These are phyloP conservation scores for Brachyistius frenatus DNA, from an alignment of 2,113 vertebrate species.

Conservation along the genomic window DNA sequence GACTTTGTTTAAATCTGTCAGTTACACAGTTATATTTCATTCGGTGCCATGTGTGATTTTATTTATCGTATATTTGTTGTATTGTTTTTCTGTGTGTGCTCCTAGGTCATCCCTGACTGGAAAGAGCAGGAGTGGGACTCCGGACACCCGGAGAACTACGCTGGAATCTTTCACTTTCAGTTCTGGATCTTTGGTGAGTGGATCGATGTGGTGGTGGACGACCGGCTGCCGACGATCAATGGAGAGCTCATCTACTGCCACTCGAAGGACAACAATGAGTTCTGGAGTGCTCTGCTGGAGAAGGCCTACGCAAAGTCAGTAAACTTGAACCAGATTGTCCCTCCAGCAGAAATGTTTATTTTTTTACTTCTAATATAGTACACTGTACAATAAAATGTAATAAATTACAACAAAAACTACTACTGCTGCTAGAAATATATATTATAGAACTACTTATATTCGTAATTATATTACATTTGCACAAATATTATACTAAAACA, in stretches of 20 bases:
- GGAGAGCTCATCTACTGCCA: slow-evolving; percentile 91
- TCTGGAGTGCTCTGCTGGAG: slow-evolving; percentile 94
- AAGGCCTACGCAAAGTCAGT: slow-evolving; percentile 95
- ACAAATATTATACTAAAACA: too few relatives aligned
- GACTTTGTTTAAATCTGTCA: too few relatives aligned
- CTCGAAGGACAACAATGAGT: slow-evolving; percentile 90
- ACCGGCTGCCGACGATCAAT: slow-evolving; percentile 90
- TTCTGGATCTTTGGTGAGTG: slow-evolving; percentile 96
- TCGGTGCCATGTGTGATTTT: too few relatives aligned
- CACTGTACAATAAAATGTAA: background rate
- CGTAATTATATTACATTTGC: background rate
- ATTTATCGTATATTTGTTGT: background rate
- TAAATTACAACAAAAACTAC: background rate
- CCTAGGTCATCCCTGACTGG: slow-evolving; percentile 90
- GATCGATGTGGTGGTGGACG: slow-evolving; percentile 95
- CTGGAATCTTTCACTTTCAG: slow-evolving; percentile 94
- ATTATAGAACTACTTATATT: background rate
- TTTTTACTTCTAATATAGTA: background rate
- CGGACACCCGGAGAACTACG: slow-evolving; percentile 85
- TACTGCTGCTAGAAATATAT: background rate
- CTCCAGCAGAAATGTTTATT: background rate
- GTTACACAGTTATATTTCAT: too few relatives aligned
- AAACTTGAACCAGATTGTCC: slow-evolving; percentile 26
- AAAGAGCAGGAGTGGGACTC: slow-evolving; percentile 93
- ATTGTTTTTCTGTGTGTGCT: slow-evolving; percentile 13